Base-by-base conservation (phyloP, 2,888 invertebrate species). In the Drosophila flavopinicola region DNA sequence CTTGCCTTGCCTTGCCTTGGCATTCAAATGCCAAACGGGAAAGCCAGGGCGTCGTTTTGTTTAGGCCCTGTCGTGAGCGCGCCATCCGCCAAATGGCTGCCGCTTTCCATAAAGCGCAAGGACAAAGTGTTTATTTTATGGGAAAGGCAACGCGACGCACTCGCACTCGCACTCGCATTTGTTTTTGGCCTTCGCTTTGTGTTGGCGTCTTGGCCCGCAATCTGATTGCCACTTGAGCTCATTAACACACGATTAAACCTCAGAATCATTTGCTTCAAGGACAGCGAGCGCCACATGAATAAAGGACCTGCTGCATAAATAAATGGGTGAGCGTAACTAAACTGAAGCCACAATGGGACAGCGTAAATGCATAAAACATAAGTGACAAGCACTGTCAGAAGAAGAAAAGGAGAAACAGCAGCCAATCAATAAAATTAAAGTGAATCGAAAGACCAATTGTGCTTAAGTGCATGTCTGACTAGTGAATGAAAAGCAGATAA, bases 181-280 rank as follows among this genome's bases (percentile, higher is more conserved):
- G 13, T 13, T 48, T 49, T 54, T 17, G 30, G 37, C 37, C 32
- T 51, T 51, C 25, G 56, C 54, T 20, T 63, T 72, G 52, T 68
- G 39, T 49, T 47, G 45, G 63, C 60, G 48, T 68, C 75, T 60
- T 65, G 67, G 51, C 52, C 67, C 66, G 56, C 77, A 78, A 82
- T 82, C 82, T 82, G 77, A 85, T 76, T 79, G 79, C 79, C 83
- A 79, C 73, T 83, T 78, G 77, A 77, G 79, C 79, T 85, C 79
- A 83, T 85, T 85, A 85, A 79, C 85, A 85, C 83, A 79, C 83
- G 78, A 79, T 82, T 85, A 75, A 85, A 78, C 75, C 72, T 66
- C 66, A 65, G 65, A 72, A 65, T 66, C 66, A 72, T 76, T 80
- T 71, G 51, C 72, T 30, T 39, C 74, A 63, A 80, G 68, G 51